Percentiles rank a stretch among this genome's conserved stretches.
phyloP scores from a whole-genome alignment of 2,888 invertebrate species.

The Lobophora halterata region DNA sequence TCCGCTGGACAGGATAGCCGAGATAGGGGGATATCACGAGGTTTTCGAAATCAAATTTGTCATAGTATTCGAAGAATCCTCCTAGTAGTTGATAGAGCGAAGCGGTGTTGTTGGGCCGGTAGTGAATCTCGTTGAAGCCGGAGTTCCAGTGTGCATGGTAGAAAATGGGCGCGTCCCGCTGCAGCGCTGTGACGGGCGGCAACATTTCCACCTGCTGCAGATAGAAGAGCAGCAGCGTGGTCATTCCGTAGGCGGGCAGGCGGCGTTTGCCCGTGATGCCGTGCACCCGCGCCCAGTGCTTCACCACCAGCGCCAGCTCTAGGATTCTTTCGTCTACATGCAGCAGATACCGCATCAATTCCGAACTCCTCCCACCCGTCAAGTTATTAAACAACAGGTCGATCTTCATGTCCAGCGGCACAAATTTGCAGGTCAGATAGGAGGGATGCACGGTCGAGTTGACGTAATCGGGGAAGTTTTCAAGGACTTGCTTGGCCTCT shows the following conservation, averaged over 20 bases:
- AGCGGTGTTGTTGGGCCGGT: constrained; percentile 1
- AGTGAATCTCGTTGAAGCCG: constrained; percentile 6
- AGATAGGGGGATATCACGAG: constrained; percentile 14
- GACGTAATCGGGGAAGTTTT: not conserved
- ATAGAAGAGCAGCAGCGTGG: constrained; percentile 31
- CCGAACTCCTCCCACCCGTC: constrained; percentile 6
- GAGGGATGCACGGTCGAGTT: not conserved
- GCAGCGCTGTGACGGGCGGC: constrained; percentile 14
- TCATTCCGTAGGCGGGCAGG: constrained; percentile 18
- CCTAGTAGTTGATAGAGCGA: constrained; percentile 27
- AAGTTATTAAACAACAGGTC: too few relatives aligned
- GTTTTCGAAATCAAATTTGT: constrained; percentile 28
- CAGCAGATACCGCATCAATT: constrained; percentile 26
- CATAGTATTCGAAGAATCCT: constrained; percentile 46
- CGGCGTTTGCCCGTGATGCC: not conserved
- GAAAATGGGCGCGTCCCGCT: constrained; percentile 3
- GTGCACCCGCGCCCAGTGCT: constrained; percentile 27
- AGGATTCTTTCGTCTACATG: constrained; percentile 9
- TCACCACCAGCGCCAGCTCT: constrained; percentile 24
- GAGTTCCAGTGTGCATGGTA: constrained; percentile 12
- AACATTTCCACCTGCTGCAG: constrained; percentile 30
- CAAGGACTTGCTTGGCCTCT: not conserved
- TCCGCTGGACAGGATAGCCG: constrained; percentile 8
- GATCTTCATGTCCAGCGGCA: too few relatives aligned
- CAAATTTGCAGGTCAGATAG: too few relatives aligned